These are phyloP conservation scores for Xiphophorus hellerii DNA, from an alignment of 2,113 vertebrate species.

Conservation along the genomic window DNA sequence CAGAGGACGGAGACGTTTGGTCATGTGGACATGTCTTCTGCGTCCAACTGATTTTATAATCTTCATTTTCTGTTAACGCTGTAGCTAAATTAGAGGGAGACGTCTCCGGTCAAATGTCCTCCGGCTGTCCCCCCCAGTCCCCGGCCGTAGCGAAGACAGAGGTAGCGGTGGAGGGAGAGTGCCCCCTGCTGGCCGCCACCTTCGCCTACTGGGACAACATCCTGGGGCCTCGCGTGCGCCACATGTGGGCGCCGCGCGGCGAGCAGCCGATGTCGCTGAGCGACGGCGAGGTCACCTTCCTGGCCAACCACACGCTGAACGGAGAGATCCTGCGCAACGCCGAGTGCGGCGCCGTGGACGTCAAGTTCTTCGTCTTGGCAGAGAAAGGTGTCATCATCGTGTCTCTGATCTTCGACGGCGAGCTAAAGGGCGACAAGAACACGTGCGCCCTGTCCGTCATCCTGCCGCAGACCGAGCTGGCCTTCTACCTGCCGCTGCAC, in stretches of 20 bases:
- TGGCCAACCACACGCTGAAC: constrained; percentile 97
- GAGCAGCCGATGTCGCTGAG: constrained; percentile 86
- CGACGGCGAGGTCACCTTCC: constrained; percentile 94
- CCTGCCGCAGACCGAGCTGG: constrained; percentile 91
- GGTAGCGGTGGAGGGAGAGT: constrained; percentile 88
- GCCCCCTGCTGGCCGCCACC: constrained; percentile 94
- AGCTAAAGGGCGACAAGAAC: constrained; percentile 96
- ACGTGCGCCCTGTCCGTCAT: constrained; percentile 96
- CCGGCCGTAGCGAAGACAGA: constrained; percentile 96
- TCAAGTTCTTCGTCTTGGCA: constrained; percentile 96
- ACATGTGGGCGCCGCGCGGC: constrained; percentile 94
- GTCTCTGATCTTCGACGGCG: constrained; percentile 96
- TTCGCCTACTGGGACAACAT: constrained; percentile 99
- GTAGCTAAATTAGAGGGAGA: constrained; percentile 17
- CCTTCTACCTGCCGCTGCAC: constrained; percentile 95
- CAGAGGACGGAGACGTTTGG: background rate
- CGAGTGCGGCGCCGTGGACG: constrained; percentile 94
- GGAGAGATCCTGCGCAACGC: constrained; percentile 97
- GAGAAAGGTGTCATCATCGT: constrained; percentile 98
- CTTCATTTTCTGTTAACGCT: constrained; percentile 3
- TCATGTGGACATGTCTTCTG: background rate
- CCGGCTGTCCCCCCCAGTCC: constrained; percentile 92
- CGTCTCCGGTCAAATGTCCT: constrained; percentile 81
- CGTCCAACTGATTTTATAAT: background rate
- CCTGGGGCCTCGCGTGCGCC: constrained; percentile 92